Evolutionary conservation across 30 jellyfish, hydroid and myxozoan species (phyloP).

Genomic region (Haliclystus octoradiatus): DNA sequence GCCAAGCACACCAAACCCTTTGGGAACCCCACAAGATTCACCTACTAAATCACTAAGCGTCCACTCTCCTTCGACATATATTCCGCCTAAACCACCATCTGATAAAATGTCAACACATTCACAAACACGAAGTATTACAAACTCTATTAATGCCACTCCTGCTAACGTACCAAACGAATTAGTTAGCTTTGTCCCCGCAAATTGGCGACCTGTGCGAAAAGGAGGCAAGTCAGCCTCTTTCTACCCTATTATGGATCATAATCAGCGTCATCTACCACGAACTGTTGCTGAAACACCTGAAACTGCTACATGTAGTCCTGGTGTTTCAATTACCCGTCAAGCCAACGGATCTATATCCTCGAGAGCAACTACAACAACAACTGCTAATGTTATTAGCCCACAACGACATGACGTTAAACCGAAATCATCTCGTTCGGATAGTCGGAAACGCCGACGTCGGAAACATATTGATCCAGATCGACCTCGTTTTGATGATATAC

Average conservation of each 20-base stretch:
- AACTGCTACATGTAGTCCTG: no score
- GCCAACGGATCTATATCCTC: neutral
- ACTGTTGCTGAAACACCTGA: neutral
- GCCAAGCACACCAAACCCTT: neutral
- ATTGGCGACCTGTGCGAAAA: conserved; percentile 90
- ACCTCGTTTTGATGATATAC: conserved; percentile 46
- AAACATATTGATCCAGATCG: neutral
- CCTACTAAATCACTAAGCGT: no score
- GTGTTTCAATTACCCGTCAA: neutral
- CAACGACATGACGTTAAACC: neutral
- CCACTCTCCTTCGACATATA: neutral
- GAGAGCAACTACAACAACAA: neutral
- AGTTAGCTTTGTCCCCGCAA: conserved; percentile 66
- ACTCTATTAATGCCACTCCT: neutral
- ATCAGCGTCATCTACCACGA: conserved; percentile 1
- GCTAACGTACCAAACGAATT: neutral
- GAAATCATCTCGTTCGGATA: neutral
- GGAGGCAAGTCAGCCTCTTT: conserved; percentile 65
- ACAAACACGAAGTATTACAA: neutral
- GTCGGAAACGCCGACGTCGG: neutral
- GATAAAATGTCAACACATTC: neutral
- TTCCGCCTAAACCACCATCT: neutral
- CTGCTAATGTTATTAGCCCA: neutral
- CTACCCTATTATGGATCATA: conserved; percentile 60
- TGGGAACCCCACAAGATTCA: neutral